Evolutionary conservation across 2,888 invertebrate species (phyloP).

Genomic region (Geotrupes spiniger): DNA sequence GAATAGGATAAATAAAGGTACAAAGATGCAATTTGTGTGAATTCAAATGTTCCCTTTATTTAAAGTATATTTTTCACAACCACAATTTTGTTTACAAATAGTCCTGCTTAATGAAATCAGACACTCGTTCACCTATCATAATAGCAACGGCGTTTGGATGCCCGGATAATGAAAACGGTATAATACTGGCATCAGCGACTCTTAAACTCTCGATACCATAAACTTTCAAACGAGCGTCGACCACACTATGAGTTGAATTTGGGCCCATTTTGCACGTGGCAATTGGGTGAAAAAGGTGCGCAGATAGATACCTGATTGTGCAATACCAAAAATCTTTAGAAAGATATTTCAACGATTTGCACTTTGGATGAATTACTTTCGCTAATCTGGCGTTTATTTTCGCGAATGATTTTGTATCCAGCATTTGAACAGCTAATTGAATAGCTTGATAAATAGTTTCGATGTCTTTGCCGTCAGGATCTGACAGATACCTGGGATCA

Average conservation of each 20-base stretch:
- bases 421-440: slow-evolving; percentile 46
- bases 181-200: slow-evolving; percentile 55
- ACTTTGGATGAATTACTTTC: slow-evolving; percentile 15
- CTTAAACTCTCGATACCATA: slow-evolving; percentile 52
- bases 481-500: slow-evolving; percentile 63
- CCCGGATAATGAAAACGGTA: slow-evolving; percentile 53
- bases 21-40: too few relatives aligned
- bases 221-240: slow-evolving; percentile 48
- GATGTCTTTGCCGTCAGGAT: slow-evolving; percentile 51
- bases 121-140: slow-evolving; percentile 57
- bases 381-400: slow-evolving; percentile 52
- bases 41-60: too few relatives aligned
- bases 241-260: slow-evolving; percentile 23
- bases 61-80: too few relatives aligned
- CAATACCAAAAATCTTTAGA: slow-evolving; percentile 31
- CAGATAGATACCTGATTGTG: slow-evolving; percentile 22
- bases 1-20: too few relatives aligned
- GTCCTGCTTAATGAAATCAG: slow-evolving; percentile 47
- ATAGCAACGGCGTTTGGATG: slow-evolving; percentile 53
- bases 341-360: slow-evolving; percentile 14
- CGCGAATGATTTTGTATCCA: slow-evolving; percentile 53
- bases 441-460: slow-evolving; percentile 55
- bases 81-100: too few relatives aligned
- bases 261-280: slow-evolving; percentile 29
- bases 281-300: slow-evolving; percentile 24